Conservation (phyloP, 2,113 vertebrate species). For the Laterallus jamaicensis region DNA sequence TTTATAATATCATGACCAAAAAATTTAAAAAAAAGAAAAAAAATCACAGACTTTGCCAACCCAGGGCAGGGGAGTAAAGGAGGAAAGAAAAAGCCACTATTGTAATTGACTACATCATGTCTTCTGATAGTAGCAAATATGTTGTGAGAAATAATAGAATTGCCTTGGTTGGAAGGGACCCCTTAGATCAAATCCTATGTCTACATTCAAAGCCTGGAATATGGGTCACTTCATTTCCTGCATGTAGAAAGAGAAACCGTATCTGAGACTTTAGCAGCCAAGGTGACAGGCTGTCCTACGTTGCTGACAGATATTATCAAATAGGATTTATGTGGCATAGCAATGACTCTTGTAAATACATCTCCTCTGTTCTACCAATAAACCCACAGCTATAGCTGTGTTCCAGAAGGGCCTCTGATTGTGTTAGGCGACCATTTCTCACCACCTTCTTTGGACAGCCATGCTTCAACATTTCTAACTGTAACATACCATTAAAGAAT, state of each 20-base stretch:
- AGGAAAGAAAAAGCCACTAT: background rate
- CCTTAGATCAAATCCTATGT: background rate
- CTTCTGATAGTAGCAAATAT: background rate
- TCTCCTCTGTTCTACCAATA: background rate
- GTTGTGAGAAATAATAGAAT: background rate
- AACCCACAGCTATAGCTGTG: background rate
- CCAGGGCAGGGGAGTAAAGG: background rate
- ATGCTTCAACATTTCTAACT: background rate
- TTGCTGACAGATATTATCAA: background rate
- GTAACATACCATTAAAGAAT: background rate
- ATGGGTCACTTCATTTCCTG: background rate
- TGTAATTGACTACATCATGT: background rate
- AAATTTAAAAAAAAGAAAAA: background rate
- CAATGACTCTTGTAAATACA: background rate
- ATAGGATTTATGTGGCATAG: background rate
- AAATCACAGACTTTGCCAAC: background rate
- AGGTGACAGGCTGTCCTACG: background rate
- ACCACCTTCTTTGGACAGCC: background rate
- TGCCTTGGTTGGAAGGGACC: no score
- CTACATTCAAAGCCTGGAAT: background rate
- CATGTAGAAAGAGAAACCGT: fast-evolving
- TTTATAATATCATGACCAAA: background rate
- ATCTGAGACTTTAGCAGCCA: background rate
- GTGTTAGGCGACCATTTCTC: background rate
- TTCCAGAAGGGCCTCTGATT: background rate